phyloP scores from a whole-genome alignment of 2,113 vertebrate species.

The zebrafish (Danio rerio) region DNA sequence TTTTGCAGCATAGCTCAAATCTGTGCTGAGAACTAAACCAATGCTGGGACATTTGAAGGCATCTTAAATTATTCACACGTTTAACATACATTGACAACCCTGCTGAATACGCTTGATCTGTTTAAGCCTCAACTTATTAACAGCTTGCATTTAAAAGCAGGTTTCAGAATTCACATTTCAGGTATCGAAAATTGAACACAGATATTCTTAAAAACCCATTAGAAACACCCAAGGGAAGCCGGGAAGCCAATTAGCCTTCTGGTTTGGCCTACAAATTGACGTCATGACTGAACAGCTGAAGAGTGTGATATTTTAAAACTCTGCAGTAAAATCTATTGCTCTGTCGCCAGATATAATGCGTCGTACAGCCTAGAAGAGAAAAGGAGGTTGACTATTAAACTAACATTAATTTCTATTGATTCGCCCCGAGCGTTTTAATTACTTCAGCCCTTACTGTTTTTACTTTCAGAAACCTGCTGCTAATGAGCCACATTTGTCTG shows the following conservation, averaged over 20 bases:
- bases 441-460: slow-evolving; percentile 43
- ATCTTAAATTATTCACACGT: too few species aligned
- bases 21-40: too few species aligned
- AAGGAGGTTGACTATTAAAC: slow-evolving; percentile 40
- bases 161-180: not conserved
- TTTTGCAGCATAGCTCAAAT: too few species aligned
- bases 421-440: slow-evolving; percentile 46
- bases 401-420: slow-evolving; percentile 53
- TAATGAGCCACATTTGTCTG: slow-evolving; percentile 55
- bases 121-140: not conserved
- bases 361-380: not conserved
- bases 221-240: not conserved
- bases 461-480: slow-evolving; percentile 48
- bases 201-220: slow-evolving; percentile 20
- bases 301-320: slow-evolving; percentile 9
- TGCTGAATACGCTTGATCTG: not conserved
- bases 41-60: too few species aligned
- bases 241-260: not conserved
- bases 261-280: slow-evolving; percentile 2
- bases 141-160: not conserved
- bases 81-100: too few species aligned
- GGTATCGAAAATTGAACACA: not conserved
- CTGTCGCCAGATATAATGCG: not conserved
- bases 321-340: slow-evolving; percentile 12
- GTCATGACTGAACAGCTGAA: slow-evolving; percentile 3